Base-by-base conservation (phyloP, 37 sponge, comb jelly and placozoan genomes). In the Aplysina aerophoba region DNA sequence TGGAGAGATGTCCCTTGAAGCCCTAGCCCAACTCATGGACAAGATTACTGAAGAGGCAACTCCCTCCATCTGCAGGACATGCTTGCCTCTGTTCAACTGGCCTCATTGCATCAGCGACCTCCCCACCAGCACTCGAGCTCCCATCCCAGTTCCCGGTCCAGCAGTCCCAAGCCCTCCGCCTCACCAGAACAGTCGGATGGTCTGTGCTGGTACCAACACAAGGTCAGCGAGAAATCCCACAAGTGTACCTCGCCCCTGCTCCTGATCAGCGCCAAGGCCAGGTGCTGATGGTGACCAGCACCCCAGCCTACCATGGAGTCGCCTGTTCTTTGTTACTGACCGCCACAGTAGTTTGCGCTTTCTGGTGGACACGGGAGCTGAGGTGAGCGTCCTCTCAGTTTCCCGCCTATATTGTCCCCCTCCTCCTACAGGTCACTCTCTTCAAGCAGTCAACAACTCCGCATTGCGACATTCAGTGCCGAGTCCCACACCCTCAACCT, bases 401-500 rank as follows among this genome's bases (percentile, higher is more conserved):
- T n/a, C n/a, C n/a, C n/a, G n/a, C n/a, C n/a, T n/a, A n/a, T n/a
- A n/a, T n/a, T n/a, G n/a, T n/a, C n/a, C n/a, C n/a, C n/a, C n/a
- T n/a, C n/a, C n/a, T n/a, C n/a, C n/a, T n/a, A n/a, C n/a, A n/a
- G 67, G 54, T 31, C 30, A 79, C 66, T 37, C 66, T 27, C 67
- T 86, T n/a, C 86, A 77, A 34, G 86, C 86, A 60, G 82, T 71
- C 41, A 81, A 88, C 68, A 30, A 83, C 79, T 53, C 82, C 40
- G 60, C n/a, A 87, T 87, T 36, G 55, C 59, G 16, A 87, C 87
- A 13, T 81, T 37, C 50, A 82, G 87, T 6, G 67, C 8, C 13
- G n/a, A 74, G 15, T 80, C 81, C 35, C 61, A 73, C 40, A 89
- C 85, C 15, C 90, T 93, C 65, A 87, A 93, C 82, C 88, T 93